Base-by-base conservation (phyloP, 2,797 vertebrate species). In the Epinephelus coioides region DNA sequence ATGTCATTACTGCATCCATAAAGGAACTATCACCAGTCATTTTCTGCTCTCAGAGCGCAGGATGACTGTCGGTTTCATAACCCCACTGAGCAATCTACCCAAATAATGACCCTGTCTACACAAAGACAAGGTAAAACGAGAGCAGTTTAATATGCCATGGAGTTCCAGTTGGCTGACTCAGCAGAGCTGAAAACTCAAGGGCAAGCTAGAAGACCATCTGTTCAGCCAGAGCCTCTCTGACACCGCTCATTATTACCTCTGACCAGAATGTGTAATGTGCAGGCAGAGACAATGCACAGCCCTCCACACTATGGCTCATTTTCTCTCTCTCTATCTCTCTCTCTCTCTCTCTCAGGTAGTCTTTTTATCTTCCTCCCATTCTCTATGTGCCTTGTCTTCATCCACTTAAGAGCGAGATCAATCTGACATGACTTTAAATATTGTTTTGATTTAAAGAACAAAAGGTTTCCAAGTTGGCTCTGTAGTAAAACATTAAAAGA, bases 181-280 rank as follows among this genome's bases (percentile, higher is more conserved):
- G 85, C 79, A 61, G 72, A 72, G 60, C 78, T 61, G 43, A 50
- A 72, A 87, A 82, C 81, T 91, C 85, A 92, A 94, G 91, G 88
- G 88, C 87, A 68, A 74, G 76, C 77, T 56, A 81, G 74, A 85
- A 51, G 70, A 88, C 91, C 93, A 94, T 94, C 93, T 96, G 94
- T 84, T 91, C 69, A 43, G 61, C 84, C 69, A 34, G 53, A 79
- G 78, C 81, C 79, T 69, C 65, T 60, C 15, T 81, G 81, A 79
- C 86, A 74, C 61, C 23, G 61, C 51, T 68, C 47, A 3, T 63
- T 73, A 60, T 75, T 56, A 81, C 81, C 83, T 85, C 89, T 84
- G 87, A 88, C 88, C 85, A 78, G 84, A 91, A 92, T 86, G 67
- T 69, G 49, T 79, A 87, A 93, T 79, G 30, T 56, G 69, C 0